phyloP scores from a whole-genome alignment of 1,140 invertebrate species.

The Drosophila nasuta region DNA sequence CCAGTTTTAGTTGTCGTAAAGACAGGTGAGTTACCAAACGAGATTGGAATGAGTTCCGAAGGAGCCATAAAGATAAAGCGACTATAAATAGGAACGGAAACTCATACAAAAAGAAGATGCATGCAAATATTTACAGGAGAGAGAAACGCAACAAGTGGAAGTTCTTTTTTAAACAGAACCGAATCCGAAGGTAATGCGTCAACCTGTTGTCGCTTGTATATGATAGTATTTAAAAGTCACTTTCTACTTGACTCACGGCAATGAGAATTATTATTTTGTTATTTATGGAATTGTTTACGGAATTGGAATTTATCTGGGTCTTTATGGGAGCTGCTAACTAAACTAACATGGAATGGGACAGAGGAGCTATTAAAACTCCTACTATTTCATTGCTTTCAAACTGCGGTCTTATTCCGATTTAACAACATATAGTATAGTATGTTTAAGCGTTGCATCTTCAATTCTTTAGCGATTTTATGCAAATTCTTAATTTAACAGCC shows the following conservation, averaged over 20 bases:
- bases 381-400: not conserved
- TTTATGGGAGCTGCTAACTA: not conserved
- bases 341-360: not conserved
- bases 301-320: not conserved
- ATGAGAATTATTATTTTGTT: not conserved
- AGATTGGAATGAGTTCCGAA: not conserved
- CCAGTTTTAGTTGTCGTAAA: too few species aligned
- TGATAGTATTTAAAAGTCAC: not conserved
- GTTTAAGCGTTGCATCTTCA: not conserved
- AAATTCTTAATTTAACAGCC: slow-evolving; percentile 47
- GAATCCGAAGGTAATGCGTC: slow-evolving; percentile 5
- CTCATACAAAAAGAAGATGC: not conserved
- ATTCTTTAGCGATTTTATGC: slow-evolving; percentile 22
- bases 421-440: too few species aligned
- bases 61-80: not conserved
- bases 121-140: slow-evolving; percentile 24
- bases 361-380: not conserved
- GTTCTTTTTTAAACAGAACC: not conserved
- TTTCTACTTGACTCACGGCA: slow-evolving; percentile 19
- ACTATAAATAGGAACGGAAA: not conserved
- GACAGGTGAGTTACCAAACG: not conserved
- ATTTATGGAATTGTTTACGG: not conserved
- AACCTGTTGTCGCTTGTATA: slow-evolving; percentile 1
- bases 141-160: not conserved
- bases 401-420: not conserved